Evolutionary conservation across 2,797 vertebrate species (phyloP).

Genomic region (Jordanella pulchra): DNA sequence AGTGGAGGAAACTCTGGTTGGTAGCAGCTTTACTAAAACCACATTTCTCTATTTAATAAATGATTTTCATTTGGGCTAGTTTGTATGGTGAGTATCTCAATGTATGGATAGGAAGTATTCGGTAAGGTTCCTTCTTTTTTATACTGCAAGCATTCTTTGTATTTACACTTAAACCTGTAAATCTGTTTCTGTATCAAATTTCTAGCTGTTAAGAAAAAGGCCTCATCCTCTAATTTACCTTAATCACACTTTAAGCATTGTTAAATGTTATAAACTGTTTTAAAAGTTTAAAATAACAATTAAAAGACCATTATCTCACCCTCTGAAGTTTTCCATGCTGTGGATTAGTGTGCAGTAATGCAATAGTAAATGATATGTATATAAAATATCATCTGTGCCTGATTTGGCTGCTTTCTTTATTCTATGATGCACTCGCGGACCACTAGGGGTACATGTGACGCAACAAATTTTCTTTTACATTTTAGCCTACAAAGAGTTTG

Average conservation of each 20-base stretch:
- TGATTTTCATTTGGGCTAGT: neutral
- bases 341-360: constrained; percentile 3
- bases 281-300: constrained; percentile 30
- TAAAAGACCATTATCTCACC: constrained; percentile 19
- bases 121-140: neutral
- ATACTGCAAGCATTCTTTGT: neutral
- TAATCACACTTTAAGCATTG: constrained; percentile 19
- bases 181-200: neutral
- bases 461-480: neutral
- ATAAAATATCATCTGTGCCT: neutral
- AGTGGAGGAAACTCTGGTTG: no score
- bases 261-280: constrained; percentile 26
- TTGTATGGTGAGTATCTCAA: neutral
- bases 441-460: no score
- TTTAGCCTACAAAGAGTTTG: no score
- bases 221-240: constrained; percentile 18
- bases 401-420: constrained; percentile 4
- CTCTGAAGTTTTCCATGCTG: constrained; percentile 2
- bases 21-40: neutral
- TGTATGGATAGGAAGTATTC: neutral
- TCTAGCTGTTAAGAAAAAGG: neutral
- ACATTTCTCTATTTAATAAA: neutral
- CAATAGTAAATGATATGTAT: neutral
- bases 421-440: neutral
- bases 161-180: neutral